Base-by-base conservation (phyloP, 2,113 vertebrate species). In the Chamaetylas fuelleborni region DNA sequence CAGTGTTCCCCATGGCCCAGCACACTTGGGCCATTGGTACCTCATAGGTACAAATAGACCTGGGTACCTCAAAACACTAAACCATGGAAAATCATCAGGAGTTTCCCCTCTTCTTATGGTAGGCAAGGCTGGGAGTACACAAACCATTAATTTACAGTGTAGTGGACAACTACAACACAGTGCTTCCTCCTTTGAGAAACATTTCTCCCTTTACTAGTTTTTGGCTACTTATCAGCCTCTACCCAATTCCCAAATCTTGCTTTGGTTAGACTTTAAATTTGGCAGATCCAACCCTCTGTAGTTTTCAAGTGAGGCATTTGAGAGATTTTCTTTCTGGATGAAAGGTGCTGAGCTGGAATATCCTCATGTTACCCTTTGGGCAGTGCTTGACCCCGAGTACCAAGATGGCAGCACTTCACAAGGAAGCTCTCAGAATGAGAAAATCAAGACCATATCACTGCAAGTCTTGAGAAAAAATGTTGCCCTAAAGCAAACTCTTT, bases 381-480 rank as follows among this genome's bases (percentile, higher is more conserved):
- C 71, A 64, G 25, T 18, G 67, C 67, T 86, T 86, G 86, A 86
- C 80, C 73, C 53, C 0, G 2, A 84, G 40, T 38, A 36, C 72
- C 86, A 92, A 67, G 71, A 73, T 48, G 64, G 82, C 45, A 80
- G 34, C 38, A 38, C 80, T 58, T 66, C 69, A 86, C 4, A 2
- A 84, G 65, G 80, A 56, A 91, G 8, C 24, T 73, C 64, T 84
- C 28, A 62, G 80, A 85, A 85, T 28, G 57, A 67, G 79, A 90
- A 92, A 93, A 90, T 92, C 56, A 92, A 78, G 89, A 81, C 61
- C 65, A 92, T 72, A 58, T 12, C 69, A 36, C 53, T 56, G 56
- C 43, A 92, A 78, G 36, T 47, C 80, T 81, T 50, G 60, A 90
- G 51, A 80, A 96, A 96, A 64, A 90, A 90, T 50, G 29, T 70